These are phyloP conservation scores for Laticauda laticaudata DNA, from an alignment of 2,113 vertebrate genomes.

Conservation along the genomic window DNA sequence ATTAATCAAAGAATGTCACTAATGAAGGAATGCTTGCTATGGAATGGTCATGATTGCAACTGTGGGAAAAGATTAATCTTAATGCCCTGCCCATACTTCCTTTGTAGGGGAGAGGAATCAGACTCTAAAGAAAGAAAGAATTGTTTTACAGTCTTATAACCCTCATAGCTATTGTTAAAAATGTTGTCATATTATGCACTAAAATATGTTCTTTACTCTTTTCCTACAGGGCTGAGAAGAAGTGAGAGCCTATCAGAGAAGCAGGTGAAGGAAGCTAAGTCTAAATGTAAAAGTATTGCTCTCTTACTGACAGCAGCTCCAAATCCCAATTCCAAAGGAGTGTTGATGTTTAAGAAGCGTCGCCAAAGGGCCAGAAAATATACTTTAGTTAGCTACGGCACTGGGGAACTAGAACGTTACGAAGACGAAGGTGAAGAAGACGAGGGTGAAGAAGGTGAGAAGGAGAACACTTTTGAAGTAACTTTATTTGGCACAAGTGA, in stretches of 20 bases:
- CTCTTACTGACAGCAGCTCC: constrained; percentile 88
- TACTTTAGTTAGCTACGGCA: constrained; percentile 97
- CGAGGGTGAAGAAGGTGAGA: constrained; percentile 70
- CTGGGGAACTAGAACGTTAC: constrained; percentile 82
- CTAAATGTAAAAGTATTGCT: constrained; percentile 98
- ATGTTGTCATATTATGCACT: background rate
- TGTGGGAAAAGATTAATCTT: constrained; percentile 35
- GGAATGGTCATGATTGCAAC: constrained; percentile 25
- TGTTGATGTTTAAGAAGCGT: constrained; percentile 98
- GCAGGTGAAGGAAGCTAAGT: constrained; percentile 95
- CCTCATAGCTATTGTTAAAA: background rate
- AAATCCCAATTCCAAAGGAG: constrained; percentile 93
- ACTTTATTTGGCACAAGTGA: constrained; percentile 72
- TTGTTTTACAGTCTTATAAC: background rate
- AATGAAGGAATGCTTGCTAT: constrained; percentile 24
- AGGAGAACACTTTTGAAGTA: constrained; percentile 80
- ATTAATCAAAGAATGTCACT: constrained; percentile 10
- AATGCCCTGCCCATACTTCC: background rate
- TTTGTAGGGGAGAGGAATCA: background rate
- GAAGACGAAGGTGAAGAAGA: constrained; percentile 76
- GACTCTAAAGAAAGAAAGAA: background rate
- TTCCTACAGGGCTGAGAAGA: constrained; percentile 83
- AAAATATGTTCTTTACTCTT: constrained; percentile 31
- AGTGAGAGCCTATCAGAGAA: constrained; percentile 95
- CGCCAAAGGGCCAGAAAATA: constrained; percentile 91